A percentile compares a stretch with the other conserved stretches of the same genome.
These are phyloP conservation scores for Vulpes vulpes DNA, from an alignment of 2,113 vertebrate species.

Conservation along the genomic window DNA sequence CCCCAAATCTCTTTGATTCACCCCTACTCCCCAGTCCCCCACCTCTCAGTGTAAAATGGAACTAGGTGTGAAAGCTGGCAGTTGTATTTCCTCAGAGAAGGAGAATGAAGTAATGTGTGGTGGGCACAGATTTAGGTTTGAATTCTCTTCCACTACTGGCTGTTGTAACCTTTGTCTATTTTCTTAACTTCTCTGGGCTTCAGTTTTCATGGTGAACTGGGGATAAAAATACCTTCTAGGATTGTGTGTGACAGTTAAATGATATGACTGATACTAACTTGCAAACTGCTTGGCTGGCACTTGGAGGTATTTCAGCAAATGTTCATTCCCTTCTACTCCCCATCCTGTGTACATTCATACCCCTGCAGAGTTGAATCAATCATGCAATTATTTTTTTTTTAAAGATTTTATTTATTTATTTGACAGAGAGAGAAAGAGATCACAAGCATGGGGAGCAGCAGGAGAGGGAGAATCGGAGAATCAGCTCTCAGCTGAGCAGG, in stretches of 20 bases:
- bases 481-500: too few species aligned
- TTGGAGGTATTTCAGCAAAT: not conserved
- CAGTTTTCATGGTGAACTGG: conserved; percentile 31
- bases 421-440: too few species aligned
- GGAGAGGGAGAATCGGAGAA: too few species aligned
- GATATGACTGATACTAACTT: not conserved
- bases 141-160: not conserved
- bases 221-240: not conserved
- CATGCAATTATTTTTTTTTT: not conserved
- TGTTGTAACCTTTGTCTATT: not conserved
- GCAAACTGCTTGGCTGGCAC: not conserved
- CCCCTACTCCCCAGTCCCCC: too few species aligned
- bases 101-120: not conserved
- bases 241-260: conserved; percentile 3
- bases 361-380: not conserved
- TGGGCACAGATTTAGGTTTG: not conserved
- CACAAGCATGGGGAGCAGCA: too few species aligned
- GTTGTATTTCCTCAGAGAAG: not conserved
- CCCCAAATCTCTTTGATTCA: not conserved
- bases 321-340: not conserved
- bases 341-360: not conserved
- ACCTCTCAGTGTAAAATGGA: not conserved
- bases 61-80: not conserved
- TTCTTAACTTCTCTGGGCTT: not conserved
- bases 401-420: too few species aligned